Evolutionary conservation across 2,113 vertebrate species (phyloP).

Genomic region (Tenebrosternarchus preto): DNA sequence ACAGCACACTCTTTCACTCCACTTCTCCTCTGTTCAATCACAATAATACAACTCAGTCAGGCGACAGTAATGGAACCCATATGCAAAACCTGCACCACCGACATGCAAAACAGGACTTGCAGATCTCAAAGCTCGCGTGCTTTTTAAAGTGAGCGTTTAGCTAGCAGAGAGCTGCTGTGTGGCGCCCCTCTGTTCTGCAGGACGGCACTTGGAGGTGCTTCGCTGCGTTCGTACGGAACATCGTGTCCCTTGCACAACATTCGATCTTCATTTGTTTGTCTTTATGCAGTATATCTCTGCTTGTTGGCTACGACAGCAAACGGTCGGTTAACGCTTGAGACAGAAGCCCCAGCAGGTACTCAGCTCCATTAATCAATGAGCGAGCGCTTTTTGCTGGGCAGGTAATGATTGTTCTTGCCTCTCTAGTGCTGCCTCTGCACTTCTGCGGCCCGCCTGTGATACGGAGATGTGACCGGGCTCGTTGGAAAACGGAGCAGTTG

Average conservation of each 20-base stretch:
- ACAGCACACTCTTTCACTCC: background rate
- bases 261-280: background rate
- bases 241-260: background rate
- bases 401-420: constrained; percentile 40
- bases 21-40: constrained; percentile 40
- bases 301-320: constrained; percentile 1
- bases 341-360: constrained; percentile 9
- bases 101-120: constrained; percentile 63
- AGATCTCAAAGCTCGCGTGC: constrained; percentile 16
- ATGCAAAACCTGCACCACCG: constrained; percentile 63
- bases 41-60: constrained; percentile 70
- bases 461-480: constrained; percentile 11
- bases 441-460: constrained; percentile 37
- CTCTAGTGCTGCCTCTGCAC: constrained; percentile 44
- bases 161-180: background rate
- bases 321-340: constrained; percentile 29
- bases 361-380: constrained; percentile 44
- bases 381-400: constrained; percentile 15
- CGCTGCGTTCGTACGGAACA: no score
- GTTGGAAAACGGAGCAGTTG: constrained; percentile 39
- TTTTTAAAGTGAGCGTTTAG: no score
- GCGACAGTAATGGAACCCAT: constrained; percentile 70
- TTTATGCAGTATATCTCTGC: background rate
- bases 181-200: background rate
- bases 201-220: no score